Conservation (phyloP, 53 echinoderm and acorn worm species). For the Antedon mediterranea region DNA sequence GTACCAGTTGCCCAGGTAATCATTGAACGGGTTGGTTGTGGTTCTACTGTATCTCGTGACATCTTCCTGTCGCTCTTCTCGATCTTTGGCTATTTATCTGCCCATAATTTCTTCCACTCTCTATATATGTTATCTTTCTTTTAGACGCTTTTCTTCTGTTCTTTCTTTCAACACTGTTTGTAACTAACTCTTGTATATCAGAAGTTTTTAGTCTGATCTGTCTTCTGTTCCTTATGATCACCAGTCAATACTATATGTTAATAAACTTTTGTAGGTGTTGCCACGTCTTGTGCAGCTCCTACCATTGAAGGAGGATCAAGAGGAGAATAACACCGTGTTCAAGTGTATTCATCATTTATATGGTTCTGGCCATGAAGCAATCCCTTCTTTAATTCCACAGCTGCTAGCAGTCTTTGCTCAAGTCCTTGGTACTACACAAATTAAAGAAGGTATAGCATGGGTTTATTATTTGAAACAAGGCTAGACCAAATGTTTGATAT, state of each 20-base stretch:
- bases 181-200: neutral
- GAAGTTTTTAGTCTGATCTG: neutral
- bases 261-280: slow-evolving; percentile 50
- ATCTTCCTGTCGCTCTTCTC: too few species aligned
- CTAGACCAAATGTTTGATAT: neutral
- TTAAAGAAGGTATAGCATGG: slow-evolving; percentile 38
- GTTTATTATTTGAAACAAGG: too few species aligned
- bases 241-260: too few species aligned
- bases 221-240: slow-evolving; percentile 4
- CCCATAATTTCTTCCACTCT: too few species aligned
- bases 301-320: slow-evolving; percentile 70
- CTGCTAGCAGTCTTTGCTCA: slow-evolving; percentile 56
- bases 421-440: slow-evolving; percentile 34
- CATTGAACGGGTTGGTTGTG: too few species aligned
- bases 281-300: slow-evolving; percentile 74
- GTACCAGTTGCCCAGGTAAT: slow-evolving; percentile 84
- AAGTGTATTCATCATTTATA: slow-evolving; percentile 61
- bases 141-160: too few species aligned
- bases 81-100: too few species aligned
- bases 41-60: too few species aligned
- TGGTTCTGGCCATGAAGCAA: slow-evolving; percentile 32
- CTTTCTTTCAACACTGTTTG: too few species aligned
- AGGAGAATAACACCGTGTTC: slow-evolving; percentile 75
- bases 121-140: too few species aligned
- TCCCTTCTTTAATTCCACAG: slow-evolving; percentile 47